Conservation (phyloP, 37 sponge, comb jelly and placozoan species). For the Aplysina aerophoba region DNA sequence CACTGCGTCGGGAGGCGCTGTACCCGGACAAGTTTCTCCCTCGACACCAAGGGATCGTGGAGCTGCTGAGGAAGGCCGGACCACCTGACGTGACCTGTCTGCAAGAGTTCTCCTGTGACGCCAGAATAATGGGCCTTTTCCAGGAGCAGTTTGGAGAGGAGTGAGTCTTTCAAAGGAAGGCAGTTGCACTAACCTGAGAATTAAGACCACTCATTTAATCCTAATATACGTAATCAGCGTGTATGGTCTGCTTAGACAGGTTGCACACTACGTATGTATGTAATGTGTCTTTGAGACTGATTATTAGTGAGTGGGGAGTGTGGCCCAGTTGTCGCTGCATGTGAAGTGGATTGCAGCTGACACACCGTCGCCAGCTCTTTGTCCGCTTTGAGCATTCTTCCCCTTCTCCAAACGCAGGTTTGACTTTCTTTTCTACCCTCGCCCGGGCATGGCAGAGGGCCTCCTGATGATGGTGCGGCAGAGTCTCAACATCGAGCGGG, state of each 20-base stretch:
- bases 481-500: neutral
- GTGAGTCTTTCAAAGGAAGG: neutral
- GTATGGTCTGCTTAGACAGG: too few species aligned
- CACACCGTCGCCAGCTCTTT: too few species aligned
- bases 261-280: too few species aligned
- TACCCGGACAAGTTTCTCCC: conserved; percentile 26
- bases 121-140: conserved; percentile 4
- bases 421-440: neutral
- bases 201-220: too few species aligned
- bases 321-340: too few species aligned
- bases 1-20: neutral
- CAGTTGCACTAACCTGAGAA: too few species aligned
- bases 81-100: conserved; percentile 32
- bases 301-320: too few species aligned
- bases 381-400: too few species aligned
- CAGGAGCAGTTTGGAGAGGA: neutral
- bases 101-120: conserved; percentile 37
- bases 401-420: neutral
- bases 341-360: too few species aligned
- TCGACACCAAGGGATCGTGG: conserved; percentile 22
- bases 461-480: conserved; percentile 1
- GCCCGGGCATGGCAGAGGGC: neutral
- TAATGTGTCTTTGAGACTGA: too few species aligned
- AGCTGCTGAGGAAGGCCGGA: conserved; percentile 21
- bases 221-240: too few species aligned